Percentiles rank a stretch among this genome's conserved stretches.
These are phyloP conservation scores for Ladona fulva DNA, from an alignment of 1,140 invertebrate genomes.

Conservation along the genomic window DNA sequence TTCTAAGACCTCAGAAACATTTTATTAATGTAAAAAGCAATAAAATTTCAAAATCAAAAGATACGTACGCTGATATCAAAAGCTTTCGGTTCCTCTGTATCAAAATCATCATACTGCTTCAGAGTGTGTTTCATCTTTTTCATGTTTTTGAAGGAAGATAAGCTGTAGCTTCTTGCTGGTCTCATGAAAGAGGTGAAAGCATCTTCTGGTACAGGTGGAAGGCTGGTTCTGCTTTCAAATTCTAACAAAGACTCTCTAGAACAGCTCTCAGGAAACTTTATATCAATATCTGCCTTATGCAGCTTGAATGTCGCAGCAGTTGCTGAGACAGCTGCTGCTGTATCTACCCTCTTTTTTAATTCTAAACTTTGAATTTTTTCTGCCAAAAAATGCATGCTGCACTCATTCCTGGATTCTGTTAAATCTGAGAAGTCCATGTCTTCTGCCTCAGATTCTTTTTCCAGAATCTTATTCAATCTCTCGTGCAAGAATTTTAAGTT, in stretches of 20 bases:
- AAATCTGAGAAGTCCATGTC: conserved; percentile 23
- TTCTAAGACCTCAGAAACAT: no score
- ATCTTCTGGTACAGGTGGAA: conserved; percentile 37
- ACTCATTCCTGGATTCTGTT: conserved; percentile 2
- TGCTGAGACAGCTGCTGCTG: conserved; percentile 21
- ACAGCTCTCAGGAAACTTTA: conserved; percentile 37
- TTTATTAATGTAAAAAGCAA: no score
- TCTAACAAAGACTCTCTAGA: conserved; percentile 36
- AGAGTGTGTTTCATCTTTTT: conserved; percentile 26
- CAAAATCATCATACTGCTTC: background rate
- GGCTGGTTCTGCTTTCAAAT: conserved; percentile 32
- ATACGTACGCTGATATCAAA: background rate
- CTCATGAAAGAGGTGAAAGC: conserved; percentile 34
- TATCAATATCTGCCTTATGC: conserved; percentile 32
- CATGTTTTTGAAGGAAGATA: conserved; percentile 35
- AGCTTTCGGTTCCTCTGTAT: background rate
- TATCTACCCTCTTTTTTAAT: conserved; percentile 26
- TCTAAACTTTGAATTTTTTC: conserved; percentile 33
- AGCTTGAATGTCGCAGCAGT: conserved; percentile 26
- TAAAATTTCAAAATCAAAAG: no score
- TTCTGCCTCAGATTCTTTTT: conserved; percentile 27
- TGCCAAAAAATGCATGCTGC: conserved; percentile 15
- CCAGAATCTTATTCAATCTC: conserved; percentile 28
- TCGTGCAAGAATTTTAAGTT: conserved; percentile 29
- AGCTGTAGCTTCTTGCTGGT: conserved; percentile 33